Conservation (phyloP, 2,888 invertebrate species). For the Zele albiditarsus region DNA sequence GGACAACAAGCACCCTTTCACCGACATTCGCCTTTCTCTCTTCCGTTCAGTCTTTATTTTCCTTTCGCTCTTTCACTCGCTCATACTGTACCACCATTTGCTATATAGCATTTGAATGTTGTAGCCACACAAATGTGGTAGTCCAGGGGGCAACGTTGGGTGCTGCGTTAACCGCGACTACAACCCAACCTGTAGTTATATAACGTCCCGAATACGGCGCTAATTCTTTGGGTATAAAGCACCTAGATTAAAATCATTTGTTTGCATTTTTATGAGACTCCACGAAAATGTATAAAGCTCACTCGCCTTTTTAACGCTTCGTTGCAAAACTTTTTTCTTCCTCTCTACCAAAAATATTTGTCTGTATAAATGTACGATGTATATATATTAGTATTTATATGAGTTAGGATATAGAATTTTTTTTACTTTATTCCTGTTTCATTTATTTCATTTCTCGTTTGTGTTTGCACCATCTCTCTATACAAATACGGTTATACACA, state of each 20-base stretch:
- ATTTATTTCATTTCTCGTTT: not conserved
- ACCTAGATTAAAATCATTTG: conserved; percentile 55
- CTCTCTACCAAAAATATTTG: not conserved
- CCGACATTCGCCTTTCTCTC: too few species aligned
- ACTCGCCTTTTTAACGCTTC: conserved; percentile 30
- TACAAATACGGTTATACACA: not conserved
- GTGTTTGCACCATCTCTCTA: not conserved
- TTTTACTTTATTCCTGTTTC: not conserved
- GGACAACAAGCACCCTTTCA: conserved; percentile 23
- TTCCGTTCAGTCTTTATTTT: not conserved
- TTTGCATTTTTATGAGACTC: conserved; percentile 53
- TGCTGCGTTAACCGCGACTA: conserved; percentile 45
- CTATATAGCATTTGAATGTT: not conserved
- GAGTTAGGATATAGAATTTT: not conserved
- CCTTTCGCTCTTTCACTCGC: conserved; percentile 18
- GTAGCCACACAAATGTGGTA: conserved; percentile 15
- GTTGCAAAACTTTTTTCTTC: not conserved
- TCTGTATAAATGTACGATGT: not conserved
- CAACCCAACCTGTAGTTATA: conserved; percentile 23
- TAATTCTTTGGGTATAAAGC: conserved; percentile 52
- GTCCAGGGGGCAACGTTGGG: conserved; percentile 37
- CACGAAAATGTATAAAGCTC: conserved; percentile 47
- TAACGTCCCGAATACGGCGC: conserved; percentile 45
- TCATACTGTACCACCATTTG: too few species aligned
- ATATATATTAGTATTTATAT: not conserved